phyloP scores from a whole-genome alignment of 2,797 vertebrate genomes.

The Podarcis siculus region DNA sequence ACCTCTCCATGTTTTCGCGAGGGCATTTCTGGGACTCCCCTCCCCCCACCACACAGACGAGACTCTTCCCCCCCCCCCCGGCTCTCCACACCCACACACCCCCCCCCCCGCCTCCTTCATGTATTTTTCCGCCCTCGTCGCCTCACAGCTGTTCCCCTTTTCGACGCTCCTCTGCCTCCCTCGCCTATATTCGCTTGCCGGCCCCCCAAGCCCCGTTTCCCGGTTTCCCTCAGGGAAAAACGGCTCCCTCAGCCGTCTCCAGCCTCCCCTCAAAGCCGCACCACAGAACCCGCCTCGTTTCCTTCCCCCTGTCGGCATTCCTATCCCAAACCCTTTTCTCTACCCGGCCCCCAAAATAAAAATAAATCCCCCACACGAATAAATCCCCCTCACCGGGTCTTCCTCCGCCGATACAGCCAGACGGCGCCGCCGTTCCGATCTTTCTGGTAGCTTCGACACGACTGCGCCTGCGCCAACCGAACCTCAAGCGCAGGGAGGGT shows the following conservation, averaged over 20 bases:
- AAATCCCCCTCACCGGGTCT: background rate
- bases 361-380: background rate
- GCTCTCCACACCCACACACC: background rate
- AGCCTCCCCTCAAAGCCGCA: background rate
- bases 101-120: too few relatives aligned
- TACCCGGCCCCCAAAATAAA: background rate
- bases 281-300: background rate
- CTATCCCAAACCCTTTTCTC: background rate
- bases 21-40: too few relatives aligned
- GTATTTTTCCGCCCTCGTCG: background rate
- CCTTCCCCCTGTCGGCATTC: background rate
- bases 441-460: constrained; percentile 73
- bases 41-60: too few relatives aligned
- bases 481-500: background rate
- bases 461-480: constrained; percentile 56
- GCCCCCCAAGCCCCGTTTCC: background rate
- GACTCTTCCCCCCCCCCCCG: too few relatives aligned
- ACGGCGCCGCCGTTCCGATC: constrained; percentile 23
- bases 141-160: background rate
- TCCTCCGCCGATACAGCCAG: background rate
- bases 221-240: background rate
- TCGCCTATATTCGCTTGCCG: accelerated
- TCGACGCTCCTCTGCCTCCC: background rate
- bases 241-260: background rate
- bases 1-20: background rate